Evolutionary conservation across 2,113 vertebrate species (phyloP).

Genomic region (Zapus hudsonius): DNA sequence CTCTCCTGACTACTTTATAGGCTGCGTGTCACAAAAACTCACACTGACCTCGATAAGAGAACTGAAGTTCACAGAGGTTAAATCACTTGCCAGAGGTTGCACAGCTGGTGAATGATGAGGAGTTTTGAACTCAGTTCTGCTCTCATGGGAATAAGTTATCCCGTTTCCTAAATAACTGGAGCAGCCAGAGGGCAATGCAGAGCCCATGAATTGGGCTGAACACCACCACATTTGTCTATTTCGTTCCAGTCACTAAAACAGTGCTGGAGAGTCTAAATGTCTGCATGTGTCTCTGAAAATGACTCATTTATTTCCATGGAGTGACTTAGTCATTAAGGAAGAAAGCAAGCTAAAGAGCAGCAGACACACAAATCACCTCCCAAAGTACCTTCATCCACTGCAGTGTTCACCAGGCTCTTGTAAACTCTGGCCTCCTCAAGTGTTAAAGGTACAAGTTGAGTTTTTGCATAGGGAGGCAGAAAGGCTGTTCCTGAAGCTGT

Average conservation of each 20-base stretch:
- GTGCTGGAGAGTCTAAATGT: constrained; percentile 21
- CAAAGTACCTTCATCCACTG: constrained; percentile 20
- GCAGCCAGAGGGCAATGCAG: constrained; percentile 56
- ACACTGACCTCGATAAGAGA: constrained; percentile 42
- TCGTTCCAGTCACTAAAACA: constrained; percentile 63
- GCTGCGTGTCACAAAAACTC: constrained; percentile 26
- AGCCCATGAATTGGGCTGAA: constrained; percentile 56
- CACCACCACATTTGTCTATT: constrained; percentile 46
- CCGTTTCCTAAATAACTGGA: constrained; percentile 41
- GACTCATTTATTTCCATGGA: constrained; percentile 70
- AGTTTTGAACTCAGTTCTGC: constrained; percentile 47
- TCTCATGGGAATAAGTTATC: constrained; percentile 55
- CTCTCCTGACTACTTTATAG: background rate
- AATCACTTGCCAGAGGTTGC: constrained; percentile 66
- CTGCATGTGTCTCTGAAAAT: constrained; percentile 54
- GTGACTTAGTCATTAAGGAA: constrained; percentile 58
- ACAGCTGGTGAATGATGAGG: constrained; percentile 59
- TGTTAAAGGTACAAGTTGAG: background rate
- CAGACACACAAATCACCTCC: constrained; percentile 63
- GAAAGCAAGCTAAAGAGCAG: constrained; percentile 46
- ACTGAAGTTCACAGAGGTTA: constrained; percentile 57
- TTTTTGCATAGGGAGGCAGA: background rate
- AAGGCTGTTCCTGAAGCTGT: background rate
- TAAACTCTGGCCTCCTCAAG: background rate
- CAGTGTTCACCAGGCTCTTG: background rate